Evolutionary conservation across 2,113 vertebrate genomes (phyloP), one percentile per base, ranked within the genome.

Genomic region (Sinocyclocheilus maitianheensis): DNA sequence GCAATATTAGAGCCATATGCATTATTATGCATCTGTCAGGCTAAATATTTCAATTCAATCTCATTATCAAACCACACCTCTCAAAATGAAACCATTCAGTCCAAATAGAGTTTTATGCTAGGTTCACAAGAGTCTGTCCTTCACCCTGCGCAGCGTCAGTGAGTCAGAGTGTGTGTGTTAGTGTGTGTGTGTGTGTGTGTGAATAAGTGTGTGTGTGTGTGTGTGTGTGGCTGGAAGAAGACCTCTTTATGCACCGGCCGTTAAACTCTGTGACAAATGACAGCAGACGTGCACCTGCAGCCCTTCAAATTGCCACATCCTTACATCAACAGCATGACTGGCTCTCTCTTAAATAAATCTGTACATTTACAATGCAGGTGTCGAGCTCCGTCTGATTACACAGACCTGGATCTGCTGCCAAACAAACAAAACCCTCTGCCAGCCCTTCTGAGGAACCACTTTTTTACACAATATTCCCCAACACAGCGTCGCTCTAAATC

Each of bases 321-420:
- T 84, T 46, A 87, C 53, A 74, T 84, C 76, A 84, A 55, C 81
- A 77, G 81, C 81, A 71, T 71, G 81, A 84, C 76, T 30, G 69
- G 60, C 58, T 82, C 43, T 48, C 34, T 69, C 51, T 89, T 84
- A 86, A 63, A 43, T 81, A 78, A 89, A 82, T 84, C 84, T 80
- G 43, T 24, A 67, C 82, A 43, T 88, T 89, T 86, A 81, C 81
- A 84, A 37, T 77, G 83, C 89, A 89, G 89, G 89, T 89, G 89
- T 84, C 81, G 53, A 72, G 37, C 30, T 69, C 83, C 60, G 60
- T 83, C 76, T 37, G 60, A 81, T 75, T 75, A 60, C 81, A 86
- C 78, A 86, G 86, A 78, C 63, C 71, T 55, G 65, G 81, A 55
- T 43, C 62, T 34, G 40, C 71, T 86, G 86, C 85, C 89, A 89